Base-by-base conservation (phyloP, 64 coral and sea anemone genomes). In the Anthopleura sola region DNA sequence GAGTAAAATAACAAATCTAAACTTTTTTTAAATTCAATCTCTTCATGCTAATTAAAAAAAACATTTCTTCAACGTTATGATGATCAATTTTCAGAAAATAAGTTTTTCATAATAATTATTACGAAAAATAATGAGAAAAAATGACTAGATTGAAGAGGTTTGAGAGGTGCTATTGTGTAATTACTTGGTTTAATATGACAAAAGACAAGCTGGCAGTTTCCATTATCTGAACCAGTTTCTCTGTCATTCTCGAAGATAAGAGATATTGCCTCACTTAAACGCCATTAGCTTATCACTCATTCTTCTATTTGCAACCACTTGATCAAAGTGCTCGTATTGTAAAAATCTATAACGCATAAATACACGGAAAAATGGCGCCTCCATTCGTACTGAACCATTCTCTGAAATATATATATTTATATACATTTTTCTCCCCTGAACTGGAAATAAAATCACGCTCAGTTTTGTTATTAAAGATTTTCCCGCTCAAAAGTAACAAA, bases 101-200 rank as follows among this genome's bases (percentile, higher is more conserved):
- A 62, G n/a, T 62, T 62, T 62, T 5, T 14, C 66, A 36, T 71
- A 71, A 29, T 4, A 4, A 33, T 33, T 32, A 32, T 71, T 71
- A 14, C n/a, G 28, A 71, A 71, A 26, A 29, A 32, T 71, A 34
- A 71, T 71, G 66, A 71, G 13, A 3, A 32, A 71, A 71, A 71
- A 71, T 32, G 23, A 62, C 58, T 62, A n/a, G 58, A 24, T 62
- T 62, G 66, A 32, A 31, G n/a, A 16, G 66, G n/a, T 71, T 32
- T 33, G 29, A 71, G 66, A 71, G 66, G 28, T 71, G 66, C 26
- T 71, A 71, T 71, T 71, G 66, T 71, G n/a, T 71, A 31, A 71
- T 71, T 31, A 71, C 13, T 32, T 34, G n/a, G n/a, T 23, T 3
- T 62, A 62, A 62, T 62, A 71, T 32, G 66, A 32, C 66, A 14